These are phyloP conservation scores for Ochotona princeps DNA, from an alignment of 2,113 vertebrate genomes.

Conservation along the genomic window DNA sequence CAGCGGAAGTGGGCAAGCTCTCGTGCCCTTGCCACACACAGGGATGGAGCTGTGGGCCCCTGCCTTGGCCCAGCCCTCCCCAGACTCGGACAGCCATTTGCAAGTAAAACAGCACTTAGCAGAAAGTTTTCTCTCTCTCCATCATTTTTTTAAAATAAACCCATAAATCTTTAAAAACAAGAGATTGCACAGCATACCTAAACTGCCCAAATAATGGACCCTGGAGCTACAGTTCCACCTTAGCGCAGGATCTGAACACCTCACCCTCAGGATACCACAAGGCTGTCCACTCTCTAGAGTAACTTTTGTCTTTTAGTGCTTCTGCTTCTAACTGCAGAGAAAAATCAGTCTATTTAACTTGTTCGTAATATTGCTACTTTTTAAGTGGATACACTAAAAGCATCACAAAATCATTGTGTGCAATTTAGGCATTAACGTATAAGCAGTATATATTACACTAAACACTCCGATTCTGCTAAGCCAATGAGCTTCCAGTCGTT, in stretches of 20 bases:
- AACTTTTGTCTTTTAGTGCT: background rate
- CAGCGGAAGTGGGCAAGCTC: no score
- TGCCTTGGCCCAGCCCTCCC: no score
- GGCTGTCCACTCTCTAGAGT: no score
- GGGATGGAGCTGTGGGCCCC: no score
- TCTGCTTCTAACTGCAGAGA: conserved; percentile 7
- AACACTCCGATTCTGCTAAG: background rate
- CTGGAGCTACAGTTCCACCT: background rate
- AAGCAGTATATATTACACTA: background rate
- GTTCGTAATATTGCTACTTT: background rate
- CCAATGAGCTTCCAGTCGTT: background rate
- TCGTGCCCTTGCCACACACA: no score
- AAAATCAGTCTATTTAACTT: conserved; percentile 27
- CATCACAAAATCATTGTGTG: background rate
- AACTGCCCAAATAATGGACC: background rate
- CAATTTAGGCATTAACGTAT: conserved; percentile 34
- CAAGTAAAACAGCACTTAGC: no score
- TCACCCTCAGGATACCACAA: background rate
- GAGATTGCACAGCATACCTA: background rate
- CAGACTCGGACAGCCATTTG: no score
- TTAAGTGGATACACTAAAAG: conserved; percentile 41
- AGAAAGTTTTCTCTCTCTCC: no score
- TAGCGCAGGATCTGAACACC: background rate
- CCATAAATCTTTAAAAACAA: no score
- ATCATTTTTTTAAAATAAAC: no score